Base-by-base conservation (phyloP, 2,113 vertebrate species). In the Trogon melanurus region DNA sequence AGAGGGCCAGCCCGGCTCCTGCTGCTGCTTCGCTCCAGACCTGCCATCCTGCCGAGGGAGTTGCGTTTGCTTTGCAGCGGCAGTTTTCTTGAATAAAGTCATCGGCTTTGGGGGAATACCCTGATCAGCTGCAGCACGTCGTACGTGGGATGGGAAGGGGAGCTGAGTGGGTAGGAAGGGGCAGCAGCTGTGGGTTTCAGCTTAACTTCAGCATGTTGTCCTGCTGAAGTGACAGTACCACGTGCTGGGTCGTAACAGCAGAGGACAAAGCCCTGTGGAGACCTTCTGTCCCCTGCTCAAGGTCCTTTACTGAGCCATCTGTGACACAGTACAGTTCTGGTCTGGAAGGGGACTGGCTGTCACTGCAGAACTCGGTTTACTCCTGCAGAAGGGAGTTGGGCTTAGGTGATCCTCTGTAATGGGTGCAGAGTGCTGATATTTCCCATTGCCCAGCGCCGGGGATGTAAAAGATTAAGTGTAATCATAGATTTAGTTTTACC, bases 101-200 rank as follows among this genome's bases (percentile, higher is more conserved):
- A 0, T 0, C 20, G 15, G 2, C 8, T 38, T 25, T 2, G 6
- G 16, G 34, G 27, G 19, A n/a, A 32, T 9, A 15, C 25, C 74
- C 70, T 53, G 7, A n/a, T 9, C 23, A 41, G 2, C 32, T 56
- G 51, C 57, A n/a, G 54, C 22, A 10, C 13, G 1, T 19, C 20
- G 11, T 9, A 16, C 6, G 16, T 29, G 30, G 53, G 67, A 3
- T 64, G 66, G 36, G 65, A 25, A 48, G 48, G 32, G 34, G 23
- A 62, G 65, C 56, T 50, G 70, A 36, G 17, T 10, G 5, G 1
- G 9, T 5, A 13, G 71, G 38, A 23, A n/a, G 27, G 29, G 56
- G 87, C 79, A 61, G 70, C 36, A 48, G 2, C 47, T 60, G 64
- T 41, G 78, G 64, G 29, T 38, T 60, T 48, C 74, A 56, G 2